Evolutionary conservation across 2,797 vertebrate genomes (phyloP).

Genomic region (Uromys caudimaculatus): DNA sequence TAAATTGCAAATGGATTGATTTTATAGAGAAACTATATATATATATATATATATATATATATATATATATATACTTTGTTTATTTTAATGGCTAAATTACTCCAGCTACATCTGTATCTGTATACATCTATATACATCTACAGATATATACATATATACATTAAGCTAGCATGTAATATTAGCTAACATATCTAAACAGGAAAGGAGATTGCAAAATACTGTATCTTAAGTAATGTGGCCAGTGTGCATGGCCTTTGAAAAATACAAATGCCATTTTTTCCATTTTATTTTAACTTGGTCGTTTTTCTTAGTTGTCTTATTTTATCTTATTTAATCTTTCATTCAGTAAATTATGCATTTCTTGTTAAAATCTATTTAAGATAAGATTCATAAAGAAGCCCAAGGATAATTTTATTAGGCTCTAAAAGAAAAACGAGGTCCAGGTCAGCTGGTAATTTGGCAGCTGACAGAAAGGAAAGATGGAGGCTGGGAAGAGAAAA

Average conservation of each 20-base stretch:
- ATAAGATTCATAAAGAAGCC: not conserved
- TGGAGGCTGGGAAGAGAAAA: not conserved
- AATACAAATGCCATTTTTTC: not conserved
- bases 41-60: no score
- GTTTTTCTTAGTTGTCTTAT: not conserved
- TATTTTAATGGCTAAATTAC: no score
- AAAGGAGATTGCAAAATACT: not conserved
- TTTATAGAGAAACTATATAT: not conserved
- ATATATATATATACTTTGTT: no score
- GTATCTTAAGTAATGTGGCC: not conserved
- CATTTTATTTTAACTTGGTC: not conserved
- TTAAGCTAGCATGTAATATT: not conserved
- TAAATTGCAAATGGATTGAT: not conserved
- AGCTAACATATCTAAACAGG: not conserved
- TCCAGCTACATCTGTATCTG: no score
- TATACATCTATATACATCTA: no score
- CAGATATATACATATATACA: no score
- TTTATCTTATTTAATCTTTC: constrained; percentile 17
- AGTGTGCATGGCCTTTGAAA: not conserved
- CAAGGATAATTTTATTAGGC: not conserved
- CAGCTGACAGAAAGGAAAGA: not conserved
- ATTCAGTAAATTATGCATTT: not conserved
- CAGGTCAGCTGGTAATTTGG: not conserved
- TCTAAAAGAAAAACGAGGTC: not conserved
- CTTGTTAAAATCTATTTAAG: not conserved